Evolutionary conservation across 2,888 invertebrate species (phyloP).

Genomic region (Aphelenchoides bicaudatus): DNA sequence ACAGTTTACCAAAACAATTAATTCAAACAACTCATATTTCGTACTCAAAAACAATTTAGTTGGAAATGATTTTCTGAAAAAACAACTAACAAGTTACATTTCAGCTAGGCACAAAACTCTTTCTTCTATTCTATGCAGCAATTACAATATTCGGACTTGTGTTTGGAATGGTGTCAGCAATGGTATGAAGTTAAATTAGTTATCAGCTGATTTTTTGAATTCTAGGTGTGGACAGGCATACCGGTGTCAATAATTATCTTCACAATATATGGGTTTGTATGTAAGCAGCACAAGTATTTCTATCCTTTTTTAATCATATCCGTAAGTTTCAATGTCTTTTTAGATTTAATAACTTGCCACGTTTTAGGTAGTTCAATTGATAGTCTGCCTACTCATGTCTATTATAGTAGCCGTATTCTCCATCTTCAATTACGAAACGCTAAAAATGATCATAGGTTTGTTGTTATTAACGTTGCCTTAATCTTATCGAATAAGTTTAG

Average conservation of each 20-base stretch:
- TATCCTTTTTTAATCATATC: conserved; percentile 56
- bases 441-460: conserved; percentile 47
- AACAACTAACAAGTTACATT: conserved; percentile 21
- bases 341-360: neutral
- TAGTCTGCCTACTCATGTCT: conserved; percentile 53
- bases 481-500: conserved; percentile 3
- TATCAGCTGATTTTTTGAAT: too few relatives aligned
- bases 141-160: conserved; percentile 46
- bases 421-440: conserved; percentile 47
- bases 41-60: conserved; percentile 3
- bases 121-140: conserved; percentile 47
- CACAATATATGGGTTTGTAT: conserved; percentile 43
- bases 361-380: conserved; percentile 47
- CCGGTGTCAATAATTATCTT: conserved; percentile 48
- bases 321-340: conserved; percentile 27
- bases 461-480: neutral
- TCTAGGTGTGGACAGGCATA: conserved; percentile 40
- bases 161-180: conserved; percentile 51
- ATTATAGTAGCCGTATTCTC: conserved; percentile 45
- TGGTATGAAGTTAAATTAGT: too few relatives aligned
- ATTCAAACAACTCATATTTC: conserved; percentile 5
- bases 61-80: conserved; percentile 11
- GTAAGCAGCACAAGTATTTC: conserved; percentile 51
- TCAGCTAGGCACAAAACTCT: conserved; percentile 51
- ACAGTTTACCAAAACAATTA: neutral